Evolutionary conservation across 2,888 invertebrate species (phyloP), one percentile per base, ranked within the genome.

Genomic region (Invenusta paracnida): DNA sequence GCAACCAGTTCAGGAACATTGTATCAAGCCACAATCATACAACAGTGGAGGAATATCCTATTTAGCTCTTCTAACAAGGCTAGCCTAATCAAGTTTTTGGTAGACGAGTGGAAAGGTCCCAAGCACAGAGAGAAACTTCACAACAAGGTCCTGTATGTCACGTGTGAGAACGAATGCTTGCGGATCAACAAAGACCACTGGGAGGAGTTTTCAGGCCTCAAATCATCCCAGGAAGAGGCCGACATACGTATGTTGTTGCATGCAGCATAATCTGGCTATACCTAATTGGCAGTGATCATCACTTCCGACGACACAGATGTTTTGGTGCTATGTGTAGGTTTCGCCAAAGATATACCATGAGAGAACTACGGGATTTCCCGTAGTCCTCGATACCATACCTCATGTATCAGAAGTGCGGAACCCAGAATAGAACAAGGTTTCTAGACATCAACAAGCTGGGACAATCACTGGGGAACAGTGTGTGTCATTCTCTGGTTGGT

Each of bases 211-310:
- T 29, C 30, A 67, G 86, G 0, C 17, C 86, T 88, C 27, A 67
- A 85, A 48, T 85, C 81, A 31, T 30, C 23, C 28, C 88, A 88
- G 17, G 88, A 88, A 81, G 88, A 88, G 85, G 88, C 87, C 23
- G 88, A 88, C 86, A 82, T 81, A 0, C 84, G 88, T 23, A 23
- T 82, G 30, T 30, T 82, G 31, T 30, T 82, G 29, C 82, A 82
- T 28, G 82, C 82, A 25, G 79, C 79, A 79, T 2, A 79, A n/a
- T 79, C 79, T 25, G 79, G 79, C 79, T 25, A 27, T 79, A 79
- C 5, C 5, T 5, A 23, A 73, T 13, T 13, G 48, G 5, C 48
- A 48, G 48, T 48, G 48, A 48, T 48, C 48, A 48, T 48, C 48
- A 48, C 73, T 73, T 73, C 73, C 73, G 73, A 73, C 73, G 73